Conservation (phyloP, 2,797 vertebrate species). For the Neosalanx taihuensis region DNA sequence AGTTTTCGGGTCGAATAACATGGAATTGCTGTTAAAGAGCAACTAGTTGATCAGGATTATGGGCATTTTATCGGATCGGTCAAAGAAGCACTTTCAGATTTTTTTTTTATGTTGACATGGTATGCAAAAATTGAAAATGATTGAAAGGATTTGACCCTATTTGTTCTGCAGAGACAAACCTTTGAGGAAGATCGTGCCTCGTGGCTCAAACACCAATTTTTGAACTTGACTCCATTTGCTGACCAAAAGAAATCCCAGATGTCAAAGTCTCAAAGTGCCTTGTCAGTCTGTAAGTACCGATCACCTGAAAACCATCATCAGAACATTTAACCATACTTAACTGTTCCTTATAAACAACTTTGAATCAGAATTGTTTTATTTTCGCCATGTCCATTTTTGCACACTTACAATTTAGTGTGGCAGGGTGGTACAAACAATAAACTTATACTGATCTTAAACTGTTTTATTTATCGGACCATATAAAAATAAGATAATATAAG, state of each 20-base stretch:
- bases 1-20: not conserved
- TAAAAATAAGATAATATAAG: too few relatives aligned
- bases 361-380: not conserved
- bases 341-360: not conserved
- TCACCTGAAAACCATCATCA: not conserved
- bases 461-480: too few relatives aligned
- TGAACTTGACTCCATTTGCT: conserved; percentile 69
- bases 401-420: too few relatives aligned
- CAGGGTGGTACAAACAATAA: too few relatives aligned
- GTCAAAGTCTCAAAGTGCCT: conserved; percentile 64
- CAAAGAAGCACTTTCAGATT: too few relatives aligned
- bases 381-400: too few relatives aligned
- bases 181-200: conserved; percentile 75
- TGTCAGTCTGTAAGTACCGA: conserved; percentile 65
- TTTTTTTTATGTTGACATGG: too few relatives aligned
- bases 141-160: not conserved
- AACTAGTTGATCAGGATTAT: too few relatives aligned
- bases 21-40: too few relatives aligned
- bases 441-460: too few relatives aligned
- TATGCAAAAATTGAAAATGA: too few relatives aligned
- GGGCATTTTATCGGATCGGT: too few relatives aligned
- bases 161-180: conserved; percentile 64
- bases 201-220: conserved; percentile 77
- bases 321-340: not conserved
- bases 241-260: conserved; percentile 60